Base-by-base conservation (phyloP, 2,797 vertebrate genomes). In the Acrocephalus scirpaceus region DNA sequence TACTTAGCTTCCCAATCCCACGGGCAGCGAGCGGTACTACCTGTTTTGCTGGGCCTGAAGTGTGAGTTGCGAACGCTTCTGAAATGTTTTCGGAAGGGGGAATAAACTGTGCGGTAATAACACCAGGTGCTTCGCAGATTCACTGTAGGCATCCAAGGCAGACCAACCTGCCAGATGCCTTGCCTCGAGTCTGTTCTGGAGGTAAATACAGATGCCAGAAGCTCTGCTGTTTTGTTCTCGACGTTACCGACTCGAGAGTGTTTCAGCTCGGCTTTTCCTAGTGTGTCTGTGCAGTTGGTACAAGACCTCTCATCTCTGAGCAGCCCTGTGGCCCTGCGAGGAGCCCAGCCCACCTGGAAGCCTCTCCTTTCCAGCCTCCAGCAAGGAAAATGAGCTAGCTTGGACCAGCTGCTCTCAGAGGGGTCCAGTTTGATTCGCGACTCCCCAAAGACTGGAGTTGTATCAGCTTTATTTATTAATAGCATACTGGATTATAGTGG, bases 1-100 rank as follows among this genome's bases (percentile, higher is more conserved):
- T 91, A 47, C 88, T 96, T 82, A 84, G 75, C 83, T 93, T 82
- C 88, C 88, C 84, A 56, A 22, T 54, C 80, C 80, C 44, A 19
- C 42, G 9, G 78, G 25, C 81, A 76, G 56, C 5, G 6, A 73
- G 94, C 10, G 7, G 81, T 8, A 48, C 78, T 90, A 83, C 84
- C 89, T 92, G 86, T 83, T 93, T 65, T 74, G 26, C 87, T 45
- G 15, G 65, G 69, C 73, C 53, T 81, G 36, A n/a, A 83, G 54
- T 1, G 42, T 27, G 21, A 73, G 82, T 88, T 56, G 57, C 42
- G 22, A 22, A 27, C 6, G 6, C 36, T 71, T 48, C 72, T 4
- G 58, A 77, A 72, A 12, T 25, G 8, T 61, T 74, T 54, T 57
- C 4, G 5, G 50, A 14, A 77, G 27, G 42, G 32, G 54, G 50